phyloP scores from a whole-genome alignment of 2,888 invertebrate species.

The Troides helena region DNA sequence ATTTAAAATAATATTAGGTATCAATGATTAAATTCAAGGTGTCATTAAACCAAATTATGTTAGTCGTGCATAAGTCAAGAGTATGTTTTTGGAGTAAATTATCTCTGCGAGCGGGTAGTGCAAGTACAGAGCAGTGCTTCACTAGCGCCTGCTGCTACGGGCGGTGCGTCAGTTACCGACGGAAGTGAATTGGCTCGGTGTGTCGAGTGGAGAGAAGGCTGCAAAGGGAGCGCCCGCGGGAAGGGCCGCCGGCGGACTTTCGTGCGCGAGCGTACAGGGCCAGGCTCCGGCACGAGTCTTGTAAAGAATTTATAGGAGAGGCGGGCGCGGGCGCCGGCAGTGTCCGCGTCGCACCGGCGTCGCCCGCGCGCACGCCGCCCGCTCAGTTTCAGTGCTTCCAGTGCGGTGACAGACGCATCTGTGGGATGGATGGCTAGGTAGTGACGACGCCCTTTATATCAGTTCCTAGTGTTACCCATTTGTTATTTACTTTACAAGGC shows the following conservation, averaged over 20 bases:
- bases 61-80: too few species aligned
- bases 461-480: neutral
- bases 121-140: too few species aligned
- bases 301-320: constrained; percentile 76
- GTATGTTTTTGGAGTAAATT: too few species aligned
- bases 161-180: too few species aligned
- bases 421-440: constrained; percentile 49
- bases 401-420: constrained; percentile 27
- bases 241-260: constrained; percentile 34
- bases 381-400: constrained; percentile 31
- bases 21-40: too few species aligned
- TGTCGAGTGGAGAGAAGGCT: too few species aligned
- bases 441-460: neutral
- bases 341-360: constrained; percentile 44
- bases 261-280: constrained; percentile 66
- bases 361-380: constrained; percentile 38
- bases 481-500: neutral
- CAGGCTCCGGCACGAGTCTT: constrained; percentile 71
- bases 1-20: too few species aligned
- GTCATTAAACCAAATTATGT: too few species aligned
- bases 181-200: too few species aligned
- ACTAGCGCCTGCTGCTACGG: too few species aligned
- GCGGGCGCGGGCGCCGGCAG: constrained; percentile 59
- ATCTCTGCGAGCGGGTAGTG: too few species aligned
- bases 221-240: too few species aligned